Conservation (phyloP, 2,113 vertebrate genomes). For the Oreochromis niloticus region DNA sequence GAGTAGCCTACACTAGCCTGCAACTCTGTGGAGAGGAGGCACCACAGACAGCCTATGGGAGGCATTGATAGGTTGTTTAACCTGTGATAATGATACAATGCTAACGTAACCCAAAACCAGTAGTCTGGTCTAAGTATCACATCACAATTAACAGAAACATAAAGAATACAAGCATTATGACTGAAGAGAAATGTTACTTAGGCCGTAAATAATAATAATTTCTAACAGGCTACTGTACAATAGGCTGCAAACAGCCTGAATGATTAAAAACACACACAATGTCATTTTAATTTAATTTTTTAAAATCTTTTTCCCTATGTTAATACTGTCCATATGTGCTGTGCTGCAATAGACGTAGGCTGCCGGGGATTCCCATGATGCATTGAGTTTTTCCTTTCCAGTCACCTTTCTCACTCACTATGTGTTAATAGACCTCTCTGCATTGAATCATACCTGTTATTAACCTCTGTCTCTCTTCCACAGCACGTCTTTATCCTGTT, state of each 20-base stretch:
- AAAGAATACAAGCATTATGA: not conserved
- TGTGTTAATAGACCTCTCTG: too few species aligned
- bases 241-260: not conserved
- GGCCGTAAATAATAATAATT: not conserved
- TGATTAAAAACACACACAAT: not conserved
- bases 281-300: not conserved
- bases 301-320: too few species aligned
- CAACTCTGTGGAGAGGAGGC: not conserved
- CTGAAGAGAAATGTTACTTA: not conserved
- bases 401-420: too few species aligned
- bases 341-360: too few species aligned
- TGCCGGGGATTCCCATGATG: too few species aligned
- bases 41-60: not conserved
- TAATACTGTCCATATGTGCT: too few species aligned
- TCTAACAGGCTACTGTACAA: not conserved
- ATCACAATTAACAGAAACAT: not conserved
- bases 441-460: too few species aligned
- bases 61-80: not conserved
- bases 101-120: not conserved
- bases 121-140: not conserved
- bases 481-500: too few species aligned
- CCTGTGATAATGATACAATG: not conserved
- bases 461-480: too few species aligned
- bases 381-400: too few species aligned
- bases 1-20: not conserved